Evolutionary conservation across 2,888 invertebrate genomes (phyloP), one percentile per base, ranked within the genome.

Genomic region (Ctena decussata): DNA sequence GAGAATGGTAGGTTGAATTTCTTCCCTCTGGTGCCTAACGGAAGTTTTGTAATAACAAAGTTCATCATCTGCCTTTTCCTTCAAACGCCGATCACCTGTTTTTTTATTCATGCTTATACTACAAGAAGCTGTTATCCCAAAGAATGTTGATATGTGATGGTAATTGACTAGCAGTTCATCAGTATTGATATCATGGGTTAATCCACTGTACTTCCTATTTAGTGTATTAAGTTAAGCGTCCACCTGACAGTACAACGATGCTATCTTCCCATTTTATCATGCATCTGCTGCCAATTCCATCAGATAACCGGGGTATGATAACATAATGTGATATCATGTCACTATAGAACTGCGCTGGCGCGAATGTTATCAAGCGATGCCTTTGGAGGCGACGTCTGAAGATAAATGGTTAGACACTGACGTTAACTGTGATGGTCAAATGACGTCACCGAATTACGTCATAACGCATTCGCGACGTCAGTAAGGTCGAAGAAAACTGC

Each of bases 131-230:
- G 73, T 73, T 0, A 73, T 49, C 0, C 32, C 32, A 30, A 73
- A 73, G 21, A 73, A 44, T 8, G 73, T 73, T 3, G 73, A 30
- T 30, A 73, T 11, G 32, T 49, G 44, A 35, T 73, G 73, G 27
- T 73, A 73, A 49, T 73, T 73, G 27, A 73, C 73, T 11, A 73
- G 30, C 6, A 73, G 73, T 30, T 73, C 73, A 73, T 73, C 73
- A 12, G 73, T 73, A 37, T 73, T 73, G 11, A 73, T 24, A n/a
- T 73, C 49, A 21, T 73, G 49, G 32, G 21, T 73, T 24, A 73
- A 21, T 30, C 73, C 73, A 30, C 32, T 32, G 35, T 70, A 70
- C 35, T 70, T 27, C 21, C 8, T 27, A 32, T 12, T 71, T 2
- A 5, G 0, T 1, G 8, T 71, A 0, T 71, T 44, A 1, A 70